Base-by-base conservation (phyloP, 2,113 vertebrate species). In the Poicephalus gulielmi region DNA sequence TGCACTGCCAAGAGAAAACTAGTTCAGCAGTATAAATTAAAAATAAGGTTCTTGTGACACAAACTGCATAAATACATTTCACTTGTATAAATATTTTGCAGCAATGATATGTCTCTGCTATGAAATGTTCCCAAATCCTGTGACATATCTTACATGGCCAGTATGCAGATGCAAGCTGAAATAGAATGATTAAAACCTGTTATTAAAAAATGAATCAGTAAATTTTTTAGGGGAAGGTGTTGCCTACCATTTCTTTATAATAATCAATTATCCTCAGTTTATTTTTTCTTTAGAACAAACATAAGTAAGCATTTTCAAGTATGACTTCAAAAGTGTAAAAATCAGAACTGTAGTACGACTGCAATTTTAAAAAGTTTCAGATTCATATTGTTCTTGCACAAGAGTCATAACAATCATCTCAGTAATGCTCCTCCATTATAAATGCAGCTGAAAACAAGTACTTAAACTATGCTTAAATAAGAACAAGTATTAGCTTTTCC, bases 1-100 rank as follows among this genome's bases (percentile, higher is more conserved):
- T 63, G 69, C 80, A 95, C 91, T 96, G 94, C 96, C 96, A 97
- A 97, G 86, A 91, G 70, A 96, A 94, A 96, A 96, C 88, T 82
- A 95, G 96, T 94, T 95, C 88, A 86, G 73, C 62, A 86, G 71
- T 94, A 86, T 96, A 92, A 95, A 96, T 94, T 96, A 96, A 96
- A 97, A 97, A 95, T 95, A 93, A 89, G 84, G 90, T 96, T 94
- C 82, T 89, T 4, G 4, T 96, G 96, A 95, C 88, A 96, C 83
- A 96, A 94, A 94, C 59, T 94, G 90, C 90, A 88, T 80, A 89
- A 96, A 92, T 91, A 80, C 57, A 70, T 84, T 94, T 94, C 90
- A 95, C 57, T 95, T 89, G 79, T 94, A 57, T 83, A 92, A 96
- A 86, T 87, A 88, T 66, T 95, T 68, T 95, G 93, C 76, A 94